phyloP scores from a whole-genome alignment of 2,797 vertebrate genomes.

The Ataeniobius toweri region DNA sequence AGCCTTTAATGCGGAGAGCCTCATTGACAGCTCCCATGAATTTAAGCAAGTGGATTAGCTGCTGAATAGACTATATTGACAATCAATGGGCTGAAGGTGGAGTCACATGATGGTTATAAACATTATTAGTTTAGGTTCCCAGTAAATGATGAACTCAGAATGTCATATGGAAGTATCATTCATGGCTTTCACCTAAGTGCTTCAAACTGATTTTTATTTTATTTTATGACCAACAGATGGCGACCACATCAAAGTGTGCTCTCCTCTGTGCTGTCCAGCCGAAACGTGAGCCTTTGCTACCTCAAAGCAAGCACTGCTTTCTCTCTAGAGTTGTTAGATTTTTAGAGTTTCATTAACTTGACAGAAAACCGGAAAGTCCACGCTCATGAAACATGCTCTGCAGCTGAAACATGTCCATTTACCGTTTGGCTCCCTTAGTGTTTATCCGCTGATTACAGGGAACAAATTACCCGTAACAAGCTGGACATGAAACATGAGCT shows the following conservation, averaged over 20 bases:
- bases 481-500: no score
- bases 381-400: neutral
- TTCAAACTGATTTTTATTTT: slow-evolving; percentile 8
- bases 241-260: slow-evolving; percentile 55
- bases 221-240: slow-evolving; percentile 69
- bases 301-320: neutral
- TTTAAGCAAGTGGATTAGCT: slow-evolving; percentile 60
- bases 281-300: neutral
- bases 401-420: neutral
- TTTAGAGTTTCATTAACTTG: neutral
- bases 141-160: neutral
- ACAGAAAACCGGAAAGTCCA: neutral
- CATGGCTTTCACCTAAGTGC: neutral
- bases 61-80: slow-evolving; percentile 33
- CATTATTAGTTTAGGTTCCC: neutral
- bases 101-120: neutral
- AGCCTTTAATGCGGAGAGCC: slow-evolving; percentile 43
- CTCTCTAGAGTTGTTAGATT: neutral
- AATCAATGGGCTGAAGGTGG: slow-evolving; percentile 48
- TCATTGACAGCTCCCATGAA: slow-evolving; percentile 51
- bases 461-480: no score
- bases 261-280: neutral
- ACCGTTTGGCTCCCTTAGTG: neutral
- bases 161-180: neutral
- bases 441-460: no score